Percentiles rank a stretch among this genome's conserved stretches.
These are phyloP conservation scores for Neotoma lepida DNA, from an alignment of 2,113 vertebrate genomes.

Conservation along the genomic window DNA sequence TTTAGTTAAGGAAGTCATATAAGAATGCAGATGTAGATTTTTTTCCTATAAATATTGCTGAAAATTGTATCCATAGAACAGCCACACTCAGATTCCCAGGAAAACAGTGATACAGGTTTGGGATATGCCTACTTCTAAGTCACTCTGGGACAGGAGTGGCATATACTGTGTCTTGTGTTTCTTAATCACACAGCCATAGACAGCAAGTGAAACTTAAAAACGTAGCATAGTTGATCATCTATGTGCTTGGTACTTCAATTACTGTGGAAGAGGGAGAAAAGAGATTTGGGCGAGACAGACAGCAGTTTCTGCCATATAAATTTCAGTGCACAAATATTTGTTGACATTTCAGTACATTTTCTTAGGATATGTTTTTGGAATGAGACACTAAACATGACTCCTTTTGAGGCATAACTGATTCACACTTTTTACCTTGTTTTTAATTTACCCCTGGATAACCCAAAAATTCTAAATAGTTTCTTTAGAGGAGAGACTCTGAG, in stretches of 20 bases:
- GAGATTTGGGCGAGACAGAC: not conserved
- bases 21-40: slow-evolving; percentile 49
- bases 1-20: slow-evolving; percentile 4
- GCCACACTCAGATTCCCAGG: not conserved
- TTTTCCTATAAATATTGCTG: not conserved
- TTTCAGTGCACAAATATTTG: slow-evolving; percentile 37
- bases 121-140: slow-evolving; percentile 5
- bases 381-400: not conserved
- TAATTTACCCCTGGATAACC: not conserved
- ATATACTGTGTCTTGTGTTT: slow-evolving; percentile 18
- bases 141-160: not conserved
- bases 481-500: slow-evolving; percentile 4
- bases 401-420: not conserved
- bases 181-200: not conserved
- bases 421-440: not conserved
- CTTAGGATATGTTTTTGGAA: slow-evolving; percentile 26
- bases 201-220: slow-evolving; percentile 35
- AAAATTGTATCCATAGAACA: slow-evolving; percentile 30
- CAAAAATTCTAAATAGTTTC: slow-evolving; percentile 29
- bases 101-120: not conserved
- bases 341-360: slow-evolving; percentile 19
- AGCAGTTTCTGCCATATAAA: not conserved
- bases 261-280: not conserved
- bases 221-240: not conserved
- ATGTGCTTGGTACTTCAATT: not conserved